Base-by-base conservation (phyloP, 2,888 invertebrate genomes). In the Onchidella celtica region DNA sequence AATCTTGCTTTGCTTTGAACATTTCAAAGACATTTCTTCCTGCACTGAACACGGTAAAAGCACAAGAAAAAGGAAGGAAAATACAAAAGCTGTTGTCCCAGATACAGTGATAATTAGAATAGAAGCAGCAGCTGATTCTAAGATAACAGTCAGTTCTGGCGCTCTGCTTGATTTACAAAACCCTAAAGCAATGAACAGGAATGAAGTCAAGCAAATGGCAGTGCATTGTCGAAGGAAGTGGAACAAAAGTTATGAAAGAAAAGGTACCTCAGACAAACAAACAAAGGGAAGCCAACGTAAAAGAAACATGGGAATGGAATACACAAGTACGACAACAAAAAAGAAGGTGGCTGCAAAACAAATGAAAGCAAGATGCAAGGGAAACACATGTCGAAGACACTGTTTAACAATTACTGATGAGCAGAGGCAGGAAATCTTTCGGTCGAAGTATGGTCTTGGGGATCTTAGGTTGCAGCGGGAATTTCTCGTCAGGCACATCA, bases 1-100 rank as follows among this genome's bases (percentile, higher is more conserved):
- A 61, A 61, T 61, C n/a, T 61, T 61, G 61, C 11, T 61, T 21
- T 61, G 61, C 61, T 61, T 24, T 27, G 61, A 61, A 24, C 61
- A 61, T 27, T 61, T 21, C 61, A 61, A 24, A 61, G 61, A 61
- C 61, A 61, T 61, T 61, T 21, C 27, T 27, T 24, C 24, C 61
- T 61, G 61, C 27, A n/a, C n/a, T n/a, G 24, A 61, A 61, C 61
- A 61, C 27, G 61, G 61, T 24, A 27, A 61, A 61, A 61, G 27
- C 24, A n/a, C 61, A 61, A 21, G n/a, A 27, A 61, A 61, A 61
- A 61, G 61, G 27, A 61, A 61, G 11, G 27, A 61, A 61, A 61
- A 61, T 9, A 17, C 47, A 47, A 47, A 47, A 47, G 38, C 74
- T 32, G 74, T 74, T 74, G 74, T 57, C 24, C n/a, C 74, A 68